phyloP scores from a whole-genome alignment of 2,888 invertebrate genomes.

The Dryococelus australis region DNA sequence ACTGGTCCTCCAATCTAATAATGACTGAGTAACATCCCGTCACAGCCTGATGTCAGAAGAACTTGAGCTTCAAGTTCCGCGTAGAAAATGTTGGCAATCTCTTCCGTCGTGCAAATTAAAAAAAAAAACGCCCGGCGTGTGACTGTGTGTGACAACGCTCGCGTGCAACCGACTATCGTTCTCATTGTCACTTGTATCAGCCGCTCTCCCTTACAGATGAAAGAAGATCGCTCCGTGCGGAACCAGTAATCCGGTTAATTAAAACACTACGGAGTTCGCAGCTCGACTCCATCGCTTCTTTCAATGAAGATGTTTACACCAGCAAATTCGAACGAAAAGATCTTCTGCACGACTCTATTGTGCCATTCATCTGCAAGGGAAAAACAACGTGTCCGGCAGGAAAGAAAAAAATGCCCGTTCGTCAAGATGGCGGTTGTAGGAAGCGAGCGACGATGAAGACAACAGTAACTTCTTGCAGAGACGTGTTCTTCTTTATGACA shows the following conservation, averaged over 20 bases:
- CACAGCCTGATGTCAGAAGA: too few species aligned
- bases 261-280: not conserved
- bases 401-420: too few species aligned
- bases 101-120: not conserved
- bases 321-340: not conserved
- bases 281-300: not conserved
- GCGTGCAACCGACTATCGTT: not conserved
- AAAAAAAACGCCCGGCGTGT: not conserved
- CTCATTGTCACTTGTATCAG: not conserved
- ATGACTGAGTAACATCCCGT: too few species aligned
- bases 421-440: too few species aligned
- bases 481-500: too few species aligned
- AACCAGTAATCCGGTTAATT: not conserved
- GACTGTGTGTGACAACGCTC: not conserved
- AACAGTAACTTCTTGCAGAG: too few species aligned
- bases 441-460: too few species aligned
- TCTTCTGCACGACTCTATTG: not conserved
- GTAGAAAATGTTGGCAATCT: too few species aligned
- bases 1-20: too few species aligned
- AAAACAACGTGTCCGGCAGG: not conserved
- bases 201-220: not conserved
- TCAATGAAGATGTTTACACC: not conserved
- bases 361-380: not conserved
- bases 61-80: too few species aligned
- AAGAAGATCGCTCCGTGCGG: not conserved